phyloP scores from a whole-genome alignment of 2,888 invertebrate species.

The Sycophila texana region DNA sequence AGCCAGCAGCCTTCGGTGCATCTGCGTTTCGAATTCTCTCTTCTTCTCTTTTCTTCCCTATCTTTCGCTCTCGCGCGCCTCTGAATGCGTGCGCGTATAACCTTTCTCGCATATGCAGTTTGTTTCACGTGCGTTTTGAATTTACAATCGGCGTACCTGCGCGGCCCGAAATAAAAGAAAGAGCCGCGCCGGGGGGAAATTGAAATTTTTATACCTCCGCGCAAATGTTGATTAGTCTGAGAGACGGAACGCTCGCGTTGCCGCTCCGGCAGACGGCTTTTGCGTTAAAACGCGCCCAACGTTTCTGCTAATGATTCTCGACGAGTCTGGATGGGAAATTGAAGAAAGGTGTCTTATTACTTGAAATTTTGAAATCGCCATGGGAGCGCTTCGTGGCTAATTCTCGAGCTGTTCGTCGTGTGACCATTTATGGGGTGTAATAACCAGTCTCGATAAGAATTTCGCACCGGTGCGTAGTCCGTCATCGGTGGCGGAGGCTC shows the following conservation, averaged over 20 bases:
- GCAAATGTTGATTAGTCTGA: neutral
- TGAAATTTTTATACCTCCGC: neutral
- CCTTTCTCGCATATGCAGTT: slow-evolving; percentile 38
- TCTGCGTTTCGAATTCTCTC: slow-evolving; percentile 54
- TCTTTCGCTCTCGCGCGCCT: slow-evolving; percentile 15
- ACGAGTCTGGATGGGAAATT: no score
- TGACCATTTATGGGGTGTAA: slow-evolving; percentile 42
- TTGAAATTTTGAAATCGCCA: no score
- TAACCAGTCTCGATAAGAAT: slow-evolving; percentile 69
- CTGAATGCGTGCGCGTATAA: slow-evolving; percentile 21
- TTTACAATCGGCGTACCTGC: slow-evolving; percentile 34
- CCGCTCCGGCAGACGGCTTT: no score
- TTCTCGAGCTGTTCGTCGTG: no score
- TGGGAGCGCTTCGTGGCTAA: no score
- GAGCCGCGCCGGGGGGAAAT: slow-evolving; percentile 3
- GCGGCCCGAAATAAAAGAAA: slow-evolving; percentile 1
- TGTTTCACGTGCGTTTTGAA: slow-evolving; percentile 51
- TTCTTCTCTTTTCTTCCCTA: slow-evolving; percentile 23
- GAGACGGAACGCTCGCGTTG: neutral
- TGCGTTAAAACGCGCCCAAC: no score
- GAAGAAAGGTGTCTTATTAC: no score
- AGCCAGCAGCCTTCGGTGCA: slow-evolving; percentile 67
- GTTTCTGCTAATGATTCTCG: neutral
- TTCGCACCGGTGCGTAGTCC: slow-evolving; percentile 63
- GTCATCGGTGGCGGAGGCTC: slow-evolving; percentile 58